Evolutionary conservation across 1,140 invertebrate genomes (phyloP).

Genomic region (Bombus terrestris): DNA sequence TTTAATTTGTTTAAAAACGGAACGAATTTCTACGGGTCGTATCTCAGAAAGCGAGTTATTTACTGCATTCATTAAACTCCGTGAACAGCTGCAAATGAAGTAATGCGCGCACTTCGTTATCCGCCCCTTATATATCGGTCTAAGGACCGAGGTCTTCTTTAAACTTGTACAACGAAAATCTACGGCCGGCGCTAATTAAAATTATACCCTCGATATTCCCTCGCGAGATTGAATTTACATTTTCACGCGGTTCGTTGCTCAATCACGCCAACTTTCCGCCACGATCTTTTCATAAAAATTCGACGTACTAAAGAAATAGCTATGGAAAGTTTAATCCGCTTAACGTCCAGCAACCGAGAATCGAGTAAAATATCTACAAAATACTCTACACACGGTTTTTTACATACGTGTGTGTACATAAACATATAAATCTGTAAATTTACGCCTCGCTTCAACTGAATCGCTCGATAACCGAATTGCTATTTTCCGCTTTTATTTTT

Average conservation of each 20-base stretch:
- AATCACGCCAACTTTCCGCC: not conserved
- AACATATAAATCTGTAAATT: too few relatives aligned
- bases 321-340: constrained; percentile 3
- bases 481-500: not conserved
- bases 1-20: constrained; percentile 23
- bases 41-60: not conserved
- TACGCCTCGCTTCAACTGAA: too few relatives aligned
- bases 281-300: not conserved
- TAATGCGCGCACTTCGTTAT: not conserved
- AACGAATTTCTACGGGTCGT: not conserved
- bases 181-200: not conserved
- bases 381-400: too few relatives aligned
- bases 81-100: constrained; percentile 10
- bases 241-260: not conserved
- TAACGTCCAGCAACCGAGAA: not conserved
- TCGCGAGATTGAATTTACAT: constrained; percentile 7
- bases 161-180: not conserved
- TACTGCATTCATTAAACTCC: constrained; percentile 21
- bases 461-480: not conserved
- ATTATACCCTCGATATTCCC: not conserved
- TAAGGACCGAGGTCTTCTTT: not conserved
- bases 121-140: not conserved
- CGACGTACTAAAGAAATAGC: not conserved
- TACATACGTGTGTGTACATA: too few relatives aligned
- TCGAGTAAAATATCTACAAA: not conserved